phyloP scores from a whole-genome alignment of 2,113 vertebrate genomes.

The Lota lota region DNA sequence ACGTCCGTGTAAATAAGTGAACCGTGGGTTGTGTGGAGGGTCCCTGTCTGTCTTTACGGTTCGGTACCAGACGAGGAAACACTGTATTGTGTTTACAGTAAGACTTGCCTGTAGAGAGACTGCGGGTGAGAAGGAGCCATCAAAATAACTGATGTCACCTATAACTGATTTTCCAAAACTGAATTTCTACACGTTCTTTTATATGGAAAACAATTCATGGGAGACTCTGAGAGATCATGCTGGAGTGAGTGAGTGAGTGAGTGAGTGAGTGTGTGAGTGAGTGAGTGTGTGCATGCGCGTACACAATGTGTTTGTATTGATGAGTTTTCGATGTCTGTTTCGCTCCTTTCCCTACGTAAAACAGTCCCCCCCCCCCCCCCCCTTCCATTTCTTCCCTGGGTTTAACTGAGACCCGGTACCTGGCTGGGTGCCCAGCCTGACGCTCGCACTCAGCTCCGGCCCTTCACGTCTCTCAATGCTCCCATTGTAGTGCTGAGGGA shows the following conservation, averaged over 20 bases:
- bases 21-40: no score
- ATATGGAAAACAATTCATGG: no score
- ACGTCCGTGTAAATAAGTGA: neutral
- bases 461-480: conserved; percentile 66
- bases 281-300: conserved; percentile 8
- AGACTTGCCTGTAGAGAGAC: no score
- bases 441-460: conserved; percentile 39
- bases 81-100: no score
- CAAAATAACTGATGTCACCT: no score
- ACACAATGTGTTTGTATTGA: no score
- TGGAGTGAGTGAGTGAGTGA: conserved; percentile 1
- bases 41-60: no score
- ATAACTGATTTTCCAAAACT: no score
- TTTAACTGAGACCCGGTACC: conserved; percentile 63
- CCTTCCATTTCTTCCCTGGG: conserved; percentile 44
- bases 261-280: conserved; percentile 3
- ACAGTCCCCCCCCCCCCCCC: conserved; percentile 51
- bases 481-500: conserved; percentile 75
- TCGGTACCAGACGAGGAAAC: no score
- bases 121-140: no score
- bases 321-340: conserved; percentile 12
- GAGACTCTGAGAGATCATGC: no score
- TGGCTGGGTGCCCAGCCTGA: conserved; percentile 52
- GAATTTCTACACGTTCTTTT: no score
- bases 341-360: conserved; percentile 48